A percentile compares a stretch with the other conserved stretches of the same genome.
phyloP scores from a whole-genome alignment of 1,140 invertebrate species.

The Nymphalis io region DNA sequence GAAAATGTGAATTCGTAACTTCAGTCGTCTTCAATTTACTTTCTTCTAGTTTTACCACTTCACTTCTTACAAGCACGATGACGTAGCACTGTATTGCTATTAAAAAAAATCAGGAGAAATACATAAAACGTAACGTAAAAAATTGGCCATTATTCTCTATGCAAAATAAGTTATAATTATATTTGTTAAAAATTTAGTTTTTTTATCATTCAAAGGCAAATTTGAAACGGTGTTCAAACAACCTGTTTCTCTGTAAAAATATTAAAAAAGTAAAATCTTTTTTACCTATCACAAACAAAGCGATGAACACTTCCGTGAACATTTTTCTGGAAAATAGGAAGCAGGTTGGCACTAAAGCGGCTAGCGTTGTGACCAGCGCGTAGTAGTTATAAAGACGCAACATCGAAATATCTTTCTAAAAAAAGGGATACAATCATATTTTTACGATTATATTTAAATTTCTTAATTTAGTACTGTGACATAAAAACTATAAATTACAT shows the following conservation, averaged over 20 bases:
- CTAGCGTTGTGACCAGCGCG: constrained; percentile 49
- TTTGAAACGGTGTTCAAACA: constrained; percentile 6
- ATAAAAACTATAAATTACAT: too few species aligned
- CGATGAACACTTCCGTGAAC: constrained; percentile 45
- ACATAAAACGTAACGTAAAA: neutral
- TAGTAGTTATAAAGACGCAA: constrained; percentile 66
- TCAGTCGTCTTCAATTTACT: constrained; percentile 33
- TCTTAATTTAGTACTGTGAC: too few species aligned
- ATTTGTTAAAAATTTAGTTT: neutral
- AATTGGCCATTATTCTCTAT: neutral
- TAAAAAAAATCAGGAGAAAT: constrained; percentile 33
- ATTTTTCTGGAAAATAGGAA: constrained; percentile 53
- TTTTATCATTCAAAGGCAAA: too few species aligned
- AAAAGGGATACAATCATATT: constrained; percentile 19
- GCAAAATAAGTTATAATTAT: too few species aligned
- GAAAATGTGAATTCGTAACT: constrained; percentile 18
- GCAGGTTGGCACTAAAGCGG: constrained; percentile 53
- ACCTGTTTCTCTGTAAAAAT: neutral
- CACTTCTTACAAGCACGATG: constrained; percentile 65
- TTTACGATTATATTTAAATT: neutral
- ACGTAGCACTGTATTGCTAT: constrained; percentile 68
- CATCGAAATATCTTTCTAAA: constrained; percentile 69
- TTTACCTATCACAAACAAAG: constrained; percentile 59
- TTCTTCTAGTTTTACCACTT: constrained; percentile 60
- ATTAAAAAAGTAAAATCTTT: constrained; percentile 8